Conservation (phyloP, 2,888 invertebrate species). For the Parascotia fuliginaria region DNA sequence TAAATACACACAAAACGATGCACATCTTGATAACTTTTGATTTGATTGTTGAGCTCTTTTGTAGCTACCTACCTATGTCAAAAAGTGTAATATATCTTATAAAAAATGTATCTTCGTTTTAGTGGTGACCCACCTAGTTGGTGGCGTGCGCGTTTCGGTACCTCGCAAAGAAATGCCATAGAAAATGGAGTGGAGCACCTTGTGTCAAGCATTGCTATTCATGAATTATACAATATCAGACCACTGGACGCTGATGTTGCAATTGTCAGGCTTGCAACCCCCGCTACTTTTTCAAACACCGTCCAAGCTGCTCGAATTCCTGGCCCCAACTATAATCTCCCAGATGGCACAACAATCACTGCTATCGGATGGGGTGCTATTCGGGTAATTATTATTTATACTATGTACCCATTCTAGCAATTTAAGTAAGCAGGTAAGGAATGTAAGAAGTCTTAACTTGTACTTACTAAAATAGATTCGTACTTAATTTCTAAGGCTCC, state of each 20-base stretch:
- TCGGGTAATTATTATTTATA: conserved; percentile 39
- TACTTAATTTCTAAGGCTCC: too few species aligned
- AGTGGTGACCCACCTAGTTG: conserved; percentile 49
- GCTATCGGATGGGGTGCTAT: conserved; percentile 60
- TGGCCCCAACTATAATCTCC: conserved; percentile 41
- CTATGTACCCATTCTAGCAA: background rate
- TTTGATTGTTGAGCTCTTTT: too few species aligned
- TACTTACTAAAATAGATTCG: too few species aligned
- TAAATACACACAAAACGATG: too few species aligned
- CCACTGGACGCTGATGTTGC: conserved; percentile 54
- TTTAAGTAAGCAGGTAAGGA: too few species aligned
- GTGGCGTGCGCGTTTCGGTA: conserved; percentile 58
- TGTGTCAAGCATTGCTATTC: conserved; percentile 40
- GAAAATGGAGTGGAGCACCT: conserved; percentile 45
- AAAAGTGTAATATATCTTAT: too few species aligned
- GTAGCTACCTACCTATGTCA: too few species aligned
- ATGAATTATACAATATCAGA: conserved; percentile 40
- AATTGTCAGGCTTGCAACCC: conserved; percentile 41
- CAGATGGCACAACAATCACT: conserved; percentile 39
- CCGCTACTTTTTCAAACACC: conserved; percentile 32
- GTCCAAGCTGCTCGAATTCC: conserved; percentile 48
- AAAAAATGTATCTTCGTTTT: background rate
- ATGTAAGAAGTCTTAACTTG: too few species aligned
- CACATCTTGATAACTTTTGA: too few species aligned
- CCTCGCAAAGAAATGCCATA: conserved; percentile 33